A percentile compares a stretch with the other conserved stretches of the same genome.
Conservation (phyloP, 64 coral and sea anemone species). For the Montipora capricornis region DNA sequence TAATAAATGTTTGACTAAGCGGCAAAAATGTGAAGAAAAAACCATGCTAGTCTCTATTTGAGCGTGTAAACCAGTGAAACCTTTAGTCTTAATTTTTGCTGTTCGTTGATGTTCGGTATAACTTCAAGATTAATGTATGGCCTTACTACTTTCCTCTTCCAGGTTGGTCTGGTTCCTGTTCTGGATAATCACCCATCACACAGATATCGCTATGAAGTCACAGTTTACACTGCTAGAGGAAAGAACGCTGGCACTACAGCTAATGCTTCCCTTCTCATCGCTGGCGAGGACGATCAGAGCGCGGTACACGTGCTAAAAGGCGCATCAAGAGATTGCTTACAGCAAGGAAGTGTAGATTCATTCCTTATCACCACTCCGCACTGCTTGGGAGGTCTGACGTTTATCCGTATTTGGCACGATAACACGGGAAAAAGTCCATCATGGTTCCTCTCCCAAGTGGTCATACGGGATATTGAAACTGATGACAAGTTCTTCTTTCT, state of each 20-base stretch:
- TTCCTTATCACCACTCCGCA: conserved; percentile 85
- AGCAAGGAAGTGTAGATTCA: conserved; percentile 81
- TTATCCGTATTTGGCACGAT: conserved; percentile 95
- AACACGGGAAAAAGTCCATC: conserved; percentile 82
- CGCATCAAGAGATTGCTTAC: conserved; percentile 45
- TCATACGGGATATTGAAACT: conserved; percentile 85
- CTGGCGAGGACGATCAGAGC: conserved; percentile 83
- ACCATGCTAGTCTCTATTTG: too few relatives aligned
- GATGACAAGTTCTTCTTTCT: conserved; percentile 87
- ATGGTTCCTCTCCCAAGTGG: conserved; percentile 82
- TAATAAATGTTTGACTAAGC: too few relatives aligned
- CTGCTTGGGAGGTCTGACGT: conserved; percentile 79
- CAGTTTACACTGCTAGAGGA: conserved; percentile 88
- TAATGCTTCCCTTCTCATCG: conserved; percentile 81
- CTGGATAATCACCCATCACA: conserved; percentile 77
- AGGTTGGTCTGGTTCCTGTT: conserved; percentile 82
- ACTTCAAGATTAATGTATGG: too few relatives aligned
- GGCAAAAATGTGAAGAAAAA: too few relatives aligned
- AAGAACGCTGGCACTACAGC: conserved; percentile 77
- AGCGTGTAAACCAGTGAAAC: too few relatives aligned
- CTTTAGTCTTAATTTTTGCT: too few relatives aligned
- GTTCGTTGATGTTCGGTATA: too few relatives aligned
- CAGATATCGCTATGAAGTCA: conserved; percentile 89
- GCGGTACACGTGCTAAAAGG: conserved; percentile 66
- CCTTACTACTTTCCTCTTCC: not conserved